Base-by-base conservation (phyloP, 2,113 vertebrate species). In the Sisor rabdophorus region DNA sequence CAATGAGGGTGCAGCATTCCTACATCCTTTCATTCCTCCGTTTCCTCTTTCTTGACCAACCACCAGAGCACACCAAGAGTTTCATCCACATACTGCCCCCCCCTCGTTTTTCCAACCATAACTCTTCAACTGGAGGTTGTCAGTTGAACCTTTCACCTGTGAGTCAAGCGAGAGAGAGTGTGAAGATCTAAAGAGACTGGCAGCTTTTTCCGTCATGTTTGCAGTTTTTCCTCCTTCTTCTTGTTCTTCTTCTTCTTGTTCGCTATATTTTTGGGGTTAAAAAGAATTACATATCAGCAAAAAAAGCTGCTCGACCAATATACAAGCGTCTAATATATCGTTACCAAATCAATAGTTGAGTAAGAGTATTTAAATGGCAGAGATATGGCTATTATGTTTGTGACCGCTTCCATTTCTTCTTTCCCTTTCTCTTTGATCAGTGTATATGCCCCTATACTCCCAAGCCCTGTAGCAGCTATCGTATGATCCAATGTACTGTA, bases 351-450 rank as follows among this genome's bases (percentile, higher is more conserved):
- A 89, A 89, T 93, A 94, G 92, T 92, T 36, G 89, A 88, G 82
- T 87, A 72, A 87, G 94, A 90, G 92, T 91, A 88, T 92, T 91
- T 92, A 89, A 93, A 86, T 93, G 88, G 88, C 79, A 87, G 88
- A 94, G 93, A 93, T 88, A 90, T 93, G 95, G 92, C 86, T 94
- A 92, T 93, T 88, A 92, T 91, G 92, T 94, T 90, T 89, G 89
- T 93, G 88, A 88, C 86, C 26, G 61, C 17, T 53, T 13, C 40
- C 82, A 80, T 76, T 81, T 79, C 80, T 82, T 87, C 86, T 20
- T 86, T 32, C 52, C 36, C 79, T 67, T 3, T 9, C 68, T 13
- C 56, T 79, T 61, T 63, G 26, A 70, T 70, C 60, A 64, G 47
- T 77, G 71, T 82, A 77, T 77, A 79, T 55, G 40, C 85, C 85